Base-by-base conservation (phyloP, 2,113 vertebrate genomes). In the Psittacus erithacus region DNA sequence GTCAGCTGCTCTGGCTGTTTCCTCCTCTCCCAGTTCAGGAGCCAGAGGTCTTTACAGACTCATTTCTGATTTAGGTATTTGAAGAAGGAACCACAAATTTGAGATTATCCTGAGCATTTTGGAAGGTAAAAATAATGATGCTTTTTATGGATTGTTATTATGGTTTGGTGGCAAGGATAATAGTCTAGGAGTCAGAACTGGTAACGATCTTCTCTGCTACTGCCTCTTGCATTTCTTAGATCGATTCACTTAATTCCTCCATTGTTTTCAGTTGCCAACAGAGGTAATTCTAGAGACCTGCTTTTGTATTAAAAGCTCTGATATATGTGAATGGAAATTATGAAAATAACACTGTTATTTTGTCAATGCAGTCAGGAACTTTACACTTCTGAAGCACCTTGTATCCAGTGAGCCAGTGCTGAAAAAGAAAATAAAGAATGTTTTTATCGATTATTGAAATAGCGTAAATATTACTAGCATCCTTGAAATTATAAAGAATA, bases 401-500 rank as follows among this genome's bases (percentile, higher is more conserved):
- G 24, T 49, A 53, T 52, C 79, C 79, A 82, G 79, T 53, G 28
- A 59, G 25, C 3, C 2, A 39, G 59, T 20, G 38, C n/a, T 59
- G 68, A 50, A 92, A 90, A 94, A 86, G 28, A n/a, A 92, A 88
- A 71, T 10, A 1, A 89, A 75, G 27, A 68, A 69, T 22, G 6
- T 60, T 93, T 95, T 71, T 69, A 53, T 59, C 24, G 44, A 2
- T 77, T 89, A 43, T 29, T 83, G 86, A 75, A 95, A 80, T 23
- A 73, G 44, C 43, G 38, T 78, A 81, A 92, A 79, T 89, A 86
- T 94, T 94, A 65, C 50, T 53, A 27, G 41, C 27, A 65, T 89
- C 38, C 77, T 91, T 19, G 2, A 92, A 95, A 92, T 76, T 9
- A 89, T 83, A 76, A 86, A 91, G 77, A 93, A 93, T 87, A 73